Base-by-base conservation (phyloP, 2,888 invertebrate species). In the Subacronicta megacephala region DNA sequence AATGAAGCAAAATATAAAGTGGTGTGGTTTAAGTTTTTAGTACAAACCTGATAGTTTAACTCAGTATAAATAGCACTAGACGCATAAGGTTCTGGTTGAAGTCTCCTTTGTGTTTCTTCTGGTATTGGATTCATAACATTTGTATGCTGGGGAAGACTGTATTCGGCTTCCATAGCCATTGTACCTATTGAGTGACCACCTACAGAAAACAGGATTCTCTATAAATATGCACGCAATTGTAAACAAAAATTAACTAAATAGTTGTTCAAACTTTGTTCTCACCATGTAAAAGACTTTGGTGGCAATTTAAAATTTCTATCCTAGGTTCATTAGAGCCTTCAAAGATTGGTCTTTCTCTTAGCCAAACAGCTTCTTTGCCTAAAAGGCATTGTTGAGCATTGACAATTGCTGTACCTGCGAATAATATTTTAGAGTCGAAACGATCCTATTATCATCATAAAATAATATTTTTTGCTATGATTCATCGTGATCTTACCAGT, bases 41-140 rank as follows among this genome's bases (percentile, higher is more conserved):
- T 46, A 72, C 77, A 46, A 62, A 92, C 93, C 85, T 90, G 91
- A 77, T 93, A 94, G 70, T 92, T 93, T 31, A 94, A 68, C 80
- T 94, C 93, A n/a, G 93, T 93, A 61, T 94, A 94, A 78, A 94
- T 94, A 50, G 97, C 97, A 54, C 97, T 97, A 0, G 97, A 97
- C 4, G 97, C 97, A 73, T 97, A 97, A 1, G 97, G 96, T 59
- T 96, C 96, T 0, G 96, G 96, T 2, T 96, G 89, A 7, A 83
- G 78, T 62, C 90, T 84, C 62, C 88, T 78, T 65, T 84, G 87
- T 60, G 88, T 85, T 70, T 92, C 93, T 67, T 89, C 90, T 20
- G 84, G 82, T 69, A 90, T 88, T 35, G 88, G 85, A 64, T 85
- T 90, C 75, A 92, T 82, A 33, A 81, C 80, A 70, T 82, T 87